Conservation (phyloP, 2,888 invertebrate species). For the Pseudococcus viburni region DNA sequence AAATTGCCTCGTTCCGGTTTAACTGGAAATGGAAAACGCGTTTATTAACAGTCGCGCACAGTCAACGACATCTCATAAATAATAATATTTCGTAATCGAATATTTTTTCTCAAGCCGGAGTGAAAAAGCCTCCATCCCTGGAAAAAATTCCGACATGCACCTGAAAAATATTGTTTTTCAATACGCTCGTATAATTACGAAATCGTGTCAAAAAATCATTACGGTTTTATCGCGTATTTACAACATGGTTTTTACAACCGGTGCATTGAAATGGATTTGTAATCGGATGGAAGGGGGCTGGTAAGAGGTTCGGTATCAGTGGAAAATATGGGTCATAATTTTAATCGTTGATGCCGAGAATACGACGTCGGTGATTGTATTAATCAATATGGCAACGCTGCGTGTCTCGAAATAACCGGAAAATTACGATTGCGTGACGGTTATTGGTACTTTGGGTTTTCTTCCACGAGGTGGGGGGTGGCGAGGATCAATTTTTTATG, state of each 20-base stretch:
- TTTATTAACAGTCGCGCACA: constrained; percentile 32
- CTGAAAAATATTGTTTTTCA: not conserved
- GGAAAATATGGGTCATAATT: constrained; percentile 56
- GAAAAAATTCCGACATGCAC: not conserved
- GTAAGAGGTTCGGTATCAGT: not conserved
- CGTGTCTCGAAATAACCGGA: constrained; percentile 32
- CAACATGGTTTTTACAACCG: constrained; percentile 5
- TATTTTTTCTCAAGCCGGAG: not conserved
- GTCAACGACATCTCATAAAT: constrained; percentile 43
- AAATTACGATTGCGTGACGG: constrained; percentile 51
- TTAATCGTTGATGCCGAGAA: constrained; percentile 57
- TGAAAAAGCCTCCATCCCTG: not conserved
- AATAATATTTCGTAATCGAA: constrained; percentile 6
- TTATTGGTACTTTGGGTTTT: constrained; percentile 55
- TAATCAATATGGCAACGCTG: constrained; percentile 61
- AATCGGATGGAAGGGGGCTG: not conserved
- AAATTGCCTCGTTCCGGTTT: constrained; percentile 21
- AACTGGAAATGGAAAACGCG: constrained; percentile 27
- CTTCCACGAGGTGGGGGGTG: not conserved
- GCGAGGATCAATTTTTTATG: constrained; percentile 44
- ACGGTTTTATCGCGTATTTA: not conserved
- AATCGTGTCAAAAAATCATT: constrained; percentile 55
- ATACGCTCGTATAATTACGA: constrained; percentile 31
- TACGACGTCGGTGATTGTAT: constrained; percentile 48
- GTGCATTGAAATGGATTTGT: constrained; percentile 17